A percentile compares a stretch with the other conserved stretches of the same genome.
Conservation (phyloP, 2,888 invertebrate genomes). For the Lycophotia porphyrea region DNA sequence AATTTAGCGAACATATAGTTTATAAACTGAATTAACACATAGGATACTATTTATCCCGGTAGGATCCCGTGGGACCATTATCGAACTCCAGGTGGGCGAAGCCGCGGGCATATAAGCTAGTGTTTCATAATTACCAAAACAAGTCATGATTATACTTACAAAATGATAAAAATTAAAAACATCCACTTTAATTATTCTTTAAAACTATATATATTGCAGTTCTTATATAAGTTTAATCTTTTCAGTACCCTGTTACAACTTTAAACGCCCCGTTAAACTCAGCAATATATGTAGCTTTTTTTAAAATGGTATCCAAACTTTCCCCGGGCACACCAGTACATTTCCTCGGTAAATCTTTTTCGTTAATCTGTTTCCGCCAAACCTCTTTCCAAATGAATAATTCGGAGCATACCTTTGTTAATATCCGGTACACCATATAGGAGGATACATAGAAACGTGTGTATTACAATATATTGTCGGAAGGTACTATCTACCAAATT, state of each 20-base stretch:
- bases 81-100: too few species aligned
- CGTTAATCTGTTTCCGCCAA: conserved; percentile 29
- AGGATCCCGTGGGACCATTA: too few species aligned
- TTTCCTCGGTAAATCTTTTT: conserved; percentile 35
- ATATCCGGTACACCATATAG: conserved; percentile 15
- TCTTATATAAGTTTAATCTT: neutral
- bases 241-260: neutral
- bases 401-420: conserved; percentile 27
- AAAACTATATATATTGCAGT: neutral
- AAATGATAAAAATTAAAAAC: neutral
- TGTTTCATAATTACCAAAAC: neutral
- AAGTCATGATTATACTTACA: neutral
- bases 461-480: neutral
- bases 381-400: conserved; percentile 35
- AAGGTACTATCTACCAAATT: neutral
- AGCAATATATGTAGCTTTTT: neutral
- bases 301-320: neutral
- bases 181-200: neutral
- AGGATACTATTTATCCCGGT: too few species aligned
- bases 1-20: too few species aligned
- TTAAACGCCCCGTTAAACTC: neutral
- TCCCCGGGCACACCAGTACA: neutral
- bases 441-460: neutral
- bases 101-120: too few species aligned
- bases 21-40: too few species aligned